A percentile compares a stretch with the other conserved stretches of the same genome.
These are phyloP conservation scores for Poeciliopsis occidentalis DNA, from an alignment of 2,113 vertebrate species.

Conservation along the genomic window DNA sequence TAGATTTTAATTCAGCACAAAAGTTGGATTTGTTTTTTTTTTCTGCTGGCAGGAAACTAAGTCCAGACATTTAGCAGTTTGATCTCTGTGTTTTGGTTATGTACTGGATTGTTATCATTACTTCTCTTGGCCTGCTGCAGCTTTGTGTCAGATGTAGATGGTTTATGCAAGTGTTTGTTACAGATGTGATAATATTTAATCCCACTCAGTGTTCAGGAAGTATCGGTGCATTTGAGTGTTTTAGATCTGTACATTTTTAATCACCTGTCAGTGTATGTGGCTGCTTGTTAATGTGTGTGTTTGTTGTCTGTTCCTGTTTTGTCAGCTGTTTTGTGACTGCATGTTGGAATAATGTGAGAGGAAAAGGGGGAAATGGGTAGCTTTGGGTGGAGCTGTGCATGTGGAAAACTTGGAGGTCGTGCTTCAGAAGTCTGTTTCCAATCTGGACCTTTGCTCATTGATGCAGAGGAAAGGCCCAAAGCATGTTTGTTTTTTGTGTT, in stretches of 20 bases:
- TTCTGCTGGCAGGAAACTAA: not conserved
- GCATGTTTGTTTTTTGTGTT: constrained; percentile 46
- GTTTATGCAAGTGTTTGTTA: not conserved
- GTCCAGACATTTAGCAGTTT: constrained; percentile 39
- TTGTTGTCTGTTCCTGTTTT: constrained; percentile 25
- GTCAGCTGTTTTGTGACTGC: constrained; percentile 55
- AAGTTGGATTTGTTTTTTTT: constrained; percentile 3
- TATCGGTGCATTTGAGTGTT: constrained; percentile 4
- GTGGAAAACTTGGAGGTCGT: constrained; percentile 51
- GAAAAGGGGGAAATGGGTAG: constrained; percentile 47
- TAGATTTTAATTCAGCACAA: constrained; percentile 15
- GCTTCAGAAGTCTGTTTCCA: constrained; percentile 75
- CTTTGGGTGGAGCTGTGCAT: constrained; percentile 59
- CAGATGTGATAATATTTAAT: constrained; percentile 24
- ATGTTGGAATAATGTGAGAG: constrained; percentile 42
- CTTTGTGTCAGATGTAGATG: constrained; percentile 16
- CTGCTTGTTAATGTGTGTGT: not conserved
- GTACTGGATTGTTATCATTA: constrained; percentile 39
- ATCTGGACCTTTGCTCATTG: constrained; percentile 71
- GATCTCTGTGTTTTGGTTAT: constrained; percentile 55
- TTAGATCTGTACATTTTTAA: constrained; percentile 1
- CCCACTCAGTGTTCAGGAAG: not conserved
- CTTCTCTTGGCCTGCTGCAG: constrained; percentile 14
- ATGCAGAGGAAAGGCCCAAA: constrained; percentile 48
- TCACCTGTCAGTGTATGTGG: not conserved